A percentile compares a stretch with the other conserved stretches of the same genome.
Conservation (phyloP, 2,888 invertebrate genomes). For the Agonopterix alstromeriana region DNA sequence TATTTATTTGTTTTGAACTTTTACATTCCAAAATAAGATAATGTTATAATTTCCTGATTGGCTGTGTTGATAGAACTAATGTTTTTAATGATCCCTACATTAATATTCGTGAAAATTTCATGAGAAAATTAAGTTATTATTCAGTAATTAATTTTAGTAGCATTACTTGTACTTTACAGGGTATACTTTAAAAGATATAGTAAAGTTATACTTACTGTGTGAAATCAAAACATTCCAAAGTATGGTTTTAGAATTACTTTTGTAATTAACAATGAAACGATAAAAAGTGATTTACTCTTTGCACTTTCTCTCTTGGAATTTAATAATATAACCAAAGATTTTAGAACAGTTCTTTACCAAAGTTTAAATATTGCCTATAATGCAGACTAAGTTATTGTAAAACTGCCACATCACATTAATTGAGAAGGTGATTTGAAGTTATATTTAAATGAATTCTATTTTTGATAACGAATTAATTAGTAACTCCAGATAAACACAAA, state of each 20-base stretch:
- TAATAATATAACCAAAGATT: conserved; percentile 35
- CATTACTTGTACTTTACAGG: not conserved
- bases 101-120: too few relatives aligned
- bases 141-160: not conserved
- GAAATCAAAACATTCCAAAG: not conserved
- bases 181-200: too few relatives aligned
- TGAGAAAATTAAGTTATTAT: not conserved
- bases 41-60: conserved; percentile 11
- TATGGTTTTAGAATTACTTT: not conserved
- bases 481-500: too few relatives aligned
- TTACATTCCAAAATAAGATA: conserved; percentile 65
- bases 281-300: not conserved
- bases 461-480: too few relatives aligned
- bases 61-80: conserved; percentile 6
- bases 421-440: too few relatives aligned
- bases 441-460: too few relatives aligned
- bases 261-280: not conserved
- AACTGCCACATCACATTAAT: too few relatives aligned
- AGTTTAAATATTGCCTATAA: conserved; percentile 6
- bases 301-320: not conserved
- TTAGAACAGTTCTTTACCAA: conserved; percentile 33
- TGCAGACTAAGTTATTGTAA: too few relatives aligned
- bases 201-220: too few relatives aligned
- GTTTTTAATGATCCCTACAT: not conserved
- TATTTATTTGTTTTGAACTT: conserved; percentile 41